Percentiles rank a stretch among this genome's conserved stretches.
Evolutionary conservation across 2,113 vertebrate species (phyloP).

Genomic region (Cyanocitta stelleri): DNA sequence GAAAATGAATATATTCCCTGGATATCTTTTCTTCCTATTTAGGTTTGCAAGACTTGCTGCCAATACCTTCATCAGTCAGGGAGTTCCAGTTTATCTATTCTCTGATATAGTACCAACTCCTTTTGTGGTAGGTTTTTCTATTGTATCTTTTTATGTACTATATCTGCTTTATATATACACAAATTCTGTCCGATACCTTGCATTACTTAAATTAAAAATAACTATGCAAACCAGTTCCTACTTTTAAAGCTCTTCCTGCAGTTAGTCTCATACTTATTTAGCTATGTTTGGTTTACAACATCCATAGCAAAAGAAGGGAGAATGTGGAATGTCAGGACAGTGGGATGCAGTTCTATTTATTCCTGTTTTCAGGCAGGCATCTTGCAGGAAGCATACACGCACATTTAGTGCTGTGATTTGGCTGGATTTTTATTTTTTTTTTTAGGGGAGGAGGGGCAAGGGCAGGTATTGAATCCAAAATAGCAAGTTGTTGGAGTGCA

Average conservation of each 20-base stretch:
- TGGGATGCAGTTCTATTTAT: background rate
- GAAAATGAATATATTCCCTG: background rate
- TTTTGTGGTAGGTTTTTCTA: conserved; percentile 83
- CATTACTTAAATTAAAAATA: background rate
- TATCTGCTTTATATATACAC: background rate
- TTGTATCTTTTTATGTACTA: background rate
- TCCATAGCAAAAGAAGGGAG: background rate
- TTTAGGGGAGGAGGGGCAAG: background rate
- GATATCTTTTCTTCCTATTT: background rate
- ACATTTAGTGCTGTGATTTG: background rate
- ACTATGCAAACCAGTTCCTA: background rate
- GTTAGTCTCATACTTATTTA: background rate
- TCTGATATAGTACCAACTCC: conserved; percentile 92
- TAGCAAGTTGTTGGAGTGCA: background rate
- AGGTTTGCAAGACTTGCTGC: conserved; percentile 89
- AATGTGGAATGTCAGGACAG: background rate
- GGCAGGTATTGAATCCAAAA: background rate
- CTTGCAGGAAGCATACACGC: background rate
- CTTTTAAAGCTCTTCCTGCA: background rate
- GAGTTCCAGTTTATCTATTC: conserved; percentile 89
- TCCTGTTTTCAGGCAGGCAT: background rate
- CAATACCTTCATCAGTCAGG: conserved; percentile 83
- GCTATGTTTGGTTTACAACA: background rate
- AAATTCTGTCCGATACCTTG: background rate
- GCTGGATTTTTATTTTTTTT: background rate